Conservation (phyloP, 2,888 invertebrate genomes). For the Pachydiplax longipennis region DNA sequence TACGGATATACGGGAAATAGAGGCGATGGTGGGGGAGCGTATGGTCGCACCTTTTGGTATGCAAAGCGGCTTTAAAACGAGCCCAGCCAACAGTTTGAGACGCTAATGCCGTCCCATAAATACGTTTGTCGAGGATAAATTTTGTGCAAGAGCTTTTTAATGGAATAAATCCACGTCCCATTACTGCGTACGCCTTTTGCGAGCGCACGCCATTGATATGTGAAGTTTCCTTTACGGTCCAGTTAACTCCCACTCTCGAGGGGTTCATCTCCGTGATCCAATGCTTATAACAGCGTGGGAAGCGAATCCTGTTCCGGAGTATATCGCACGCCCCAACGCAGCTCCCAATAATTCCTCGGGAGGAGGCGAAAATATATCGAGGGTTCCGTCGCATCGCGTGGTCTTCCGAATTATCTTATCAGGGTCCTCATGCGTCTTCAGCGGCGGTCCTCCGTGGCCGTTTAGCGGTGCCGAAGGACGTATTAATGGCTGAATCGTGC, state of each 20-base stretch:
- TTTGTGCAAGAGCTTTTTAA: slow-evolving; percentile 31
- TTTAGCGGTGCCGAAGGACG: not conserved
- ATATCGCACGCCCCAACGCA: not conserved
- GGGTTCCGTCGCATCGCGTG: not conserved
- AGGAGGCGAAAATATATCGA: not conserved
- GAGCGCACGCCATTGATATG: slow-evolving; percentile 15
- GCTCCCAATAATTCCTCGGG: not conserved
- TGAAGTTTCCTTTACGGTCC: slow-evolving; percentile 30
- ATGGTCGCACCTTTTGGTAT: slow-evolving; percentile 29
- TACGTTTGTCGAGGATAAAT: slow-evolving; percentile 40
- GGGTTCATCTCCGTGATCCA: slow-evolving; percentile 19
- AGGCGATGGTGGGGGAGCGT: not conserved
- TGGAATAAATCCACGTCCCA: slow-evolving; percentile 42
- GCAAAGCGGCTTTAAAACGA: slow-evolving; percentile 33
- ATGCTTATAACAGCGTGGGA: slow-evolving; percentile 33
- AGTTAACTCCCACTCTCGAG: slow-evolving; percentile 28
- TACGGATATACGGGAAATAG: not conserved
- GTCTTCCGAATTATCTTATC: not conserved
- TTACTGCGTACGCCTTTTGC: slow-evolving; percentile 22
- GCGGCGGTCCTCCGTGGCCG: not conserved
- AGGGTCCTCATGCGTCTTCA: not conserved
- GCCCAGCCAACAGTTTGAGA: slow-evolving; percentile 30
- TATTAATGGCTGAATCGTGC: not conserved
- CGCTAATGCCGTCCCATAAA: slow-evolving; percentile 39
- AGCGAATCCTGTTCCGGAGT: slow-evolving; percentile 12